Evolutionary conservation across 2,797 vertebrate genomes (phyloP), one percentile per base, ranked within the genome.

Genomic region (Gadopsis bispinosus): DNA sequence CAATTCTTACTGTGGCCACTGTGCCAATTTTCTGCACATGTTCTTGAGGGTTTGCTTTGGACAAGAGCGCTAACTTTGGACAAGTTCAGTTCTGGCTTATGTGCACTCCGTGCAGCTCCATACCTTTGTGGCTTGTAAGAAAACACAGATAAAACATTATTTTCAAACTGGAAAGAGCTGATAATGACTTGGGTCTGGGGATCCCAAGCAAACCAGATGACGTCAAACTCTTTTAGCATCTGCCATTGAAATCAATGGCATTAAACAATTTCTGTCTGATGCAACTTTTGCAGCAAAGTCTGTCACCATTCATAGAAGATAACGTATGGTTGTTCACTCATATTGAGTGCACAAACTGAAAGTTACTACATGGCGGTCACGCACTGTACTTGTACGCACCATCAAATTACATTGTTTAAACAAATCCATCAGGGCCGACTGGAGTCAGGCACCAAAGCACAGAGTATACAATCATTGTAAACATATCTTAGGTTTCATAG

Each of bases 331-430:
- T 31, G 19, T 14, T 16, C 45, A 11, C 33, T 75, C 20, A 11
- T 0, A 41, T 43, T 50, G 22, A 29, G 4, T 14, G 20, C 17
- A 37, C 31, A 19, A 43, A 26, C 19, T 67, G 29, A 66, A 12
- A 50, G 51, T 48, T n/a, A 8, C 7, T 31, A 5, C 41, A 56
- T 20, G 35, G 14, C 20, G 4, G 6, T 70, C 37, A 43, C 60
- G 31, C 35, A 51, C 2, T 48, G 29, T 47, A 35, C 26, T 48
- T 22, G 33, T 13, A 35, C 1, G 2, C 19, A 17, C n/a, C 41
- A 54, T 69, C 54, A 69, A 58, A 39, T 33, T 41, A 61, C 1
- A 1, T 56, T 22, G 48, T 51, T 65, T 65, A 55, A 74, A 75
- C 61, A 60, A 65, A 53, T 9, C 22, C 48, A 35, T 22, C 4